These are phyloP conservation scores for Xestia xanthographa DNA, from an alignment of 2,888 invertebrate species.

Conservation along the genomic window DNA sequence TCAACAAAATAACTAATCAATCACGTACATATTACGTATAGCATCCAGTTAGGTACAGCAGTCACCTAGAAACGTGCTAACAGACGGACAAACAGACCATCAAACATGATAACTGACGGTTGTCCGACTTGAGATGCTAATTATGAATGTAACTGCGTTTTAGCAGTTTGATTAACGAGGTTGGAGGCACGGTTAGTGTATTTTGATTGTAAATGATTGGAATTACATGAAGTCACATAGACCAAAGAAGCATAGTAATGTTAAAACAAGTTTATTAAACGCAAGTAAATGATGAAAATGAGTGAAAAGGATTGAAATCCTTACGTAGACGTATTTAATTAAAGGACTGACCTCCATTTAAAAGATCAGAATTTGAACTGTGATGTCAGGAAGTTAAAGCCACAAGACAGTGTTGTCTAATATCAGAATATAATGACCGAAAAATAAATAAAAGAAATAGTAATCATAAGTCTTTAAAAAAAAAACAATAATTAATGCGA, in stretches of 20 bases:
- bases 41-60: constrained; percentile 54
- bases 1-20: constrained; percentile 49
- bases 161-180: constrained; percentile 63
- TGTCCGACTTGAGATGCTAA: constrained; percentile 69
- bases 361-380: neutral
- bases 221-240: neutral
- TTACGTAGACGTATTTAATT: neutral
- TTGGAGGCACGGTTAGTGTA: constrained; percentile 32
- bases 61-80: constrained; percentile 72
- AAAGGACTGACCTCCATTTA: neutral
- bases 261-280: neutral
- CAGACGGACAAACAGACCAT: constrained; percentile 70
- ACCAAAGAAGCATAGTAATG: neutral
- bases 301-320: neutral
- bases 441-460: neutral
- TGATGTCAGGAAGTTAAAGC: neutral
- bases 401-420: neutral
- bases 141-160: constrained; percentile 66
- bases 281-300: neutral
- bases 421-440: neutral
- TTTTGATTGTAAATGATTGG: constrained; percentile 20
- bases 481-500: neutral
- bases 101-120: constrained; percentile 70
- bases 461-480: neutral
- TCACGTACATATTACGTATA: constrained; percentile 44